Conservation (phyloP, 2,797 vertebrate genomes). For the Tympanoctomys barrerae region DNA sequence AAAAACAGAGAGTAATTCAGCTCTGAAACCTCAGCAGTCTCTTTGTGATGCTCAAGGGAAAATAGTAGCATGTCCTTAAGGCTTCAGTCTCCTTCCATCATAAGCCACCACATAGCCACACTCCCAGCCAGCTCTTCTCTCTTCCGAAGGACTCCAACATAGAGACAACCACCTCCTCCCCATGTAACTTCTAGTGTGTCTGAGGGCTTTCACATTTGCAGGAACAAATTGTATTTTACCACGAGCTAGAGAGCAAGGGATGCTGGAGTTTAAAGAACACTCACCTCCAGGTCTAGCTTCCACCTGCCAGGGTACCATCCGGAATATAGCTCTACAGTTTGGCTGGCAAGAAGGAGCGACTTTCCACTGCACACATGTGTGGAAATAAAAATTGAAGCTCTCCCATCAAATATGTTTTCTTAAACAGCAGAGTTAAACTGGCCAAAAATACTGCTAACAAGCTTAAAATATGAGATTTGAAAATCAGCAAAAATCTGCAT, state of each 20-base stretch:
- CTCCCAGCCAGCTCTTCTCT: background rate
- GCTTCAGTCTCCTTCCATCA: background rate
- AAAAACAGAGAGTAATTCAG: constrained; percentile 68
- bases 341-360: constrained; percentile 4
- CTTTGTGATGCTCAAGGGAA: constrained; percentile 56
- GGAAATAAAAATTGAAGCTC: constrained; percentile 44
- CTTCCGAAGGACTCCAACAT: background rate
- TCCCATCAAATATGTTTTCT: constrained; percentile 49
- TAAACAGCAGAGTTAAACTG: constrained; percentile 27
- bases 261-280: background rate
- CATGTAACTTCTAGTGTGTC: background rate
- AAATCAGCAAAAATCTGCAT: background rate
- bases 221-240: constrained; percentile 29
- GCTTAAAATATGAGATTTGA: constrained; percentile 14
- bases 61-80: background rate
- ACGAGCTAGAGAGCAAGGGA: constrained; percentile 1
- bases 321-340: background rate
- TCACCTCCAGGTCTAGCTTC: constrained; percentile 17
- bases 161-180: background rate
- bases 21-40: constrained; percentile 60
- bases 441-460: constrained; percentile 26
- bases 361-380: constrained; percentile 46
- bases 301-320: background rate
- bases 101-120: background rate
- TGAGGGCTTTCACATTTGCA: background rate